phyloP scores from a whole-genome alignment of 2,888 invertebrate genomes.

The Petrophora chlorosata region DNA sequence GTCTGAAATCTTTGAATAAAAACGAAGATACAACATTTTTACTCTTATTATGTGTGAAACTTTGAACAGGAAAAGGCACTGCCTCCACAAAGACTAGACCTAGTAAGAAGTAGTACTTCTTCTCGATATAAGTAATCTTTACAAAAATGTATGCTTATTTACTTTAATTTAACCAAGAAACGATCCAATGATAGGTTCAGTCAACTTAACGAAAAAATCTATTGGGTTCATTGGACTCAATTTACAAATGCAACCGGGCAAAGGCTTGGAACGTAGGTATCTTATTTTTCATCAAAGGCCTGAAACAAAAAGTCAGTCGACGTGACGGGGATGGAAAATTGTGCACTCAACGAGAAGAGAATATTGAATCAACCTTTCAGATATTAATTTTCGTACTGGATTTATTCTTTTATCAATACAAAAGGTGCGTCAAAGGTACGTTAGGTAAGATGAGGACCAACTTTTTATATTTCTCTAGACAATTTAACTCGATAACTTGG shows the following conservation, averaged over 20 bases:
- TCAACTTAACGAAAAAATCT: no score
- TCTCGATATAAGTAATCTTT: no score
- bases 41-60: no score
- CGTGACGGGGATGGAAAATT: slow-evolving; percentile 33
- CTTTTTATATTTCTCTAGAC: neutral
- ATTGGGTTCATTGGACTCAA: neutral
- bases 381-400: slow-evolving; percentile 17
- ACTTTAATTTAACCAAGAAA: no score
- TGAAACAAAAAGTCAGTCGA: slow-evolving; percentile 33
- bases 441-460: neutral
- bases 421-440: neutral
- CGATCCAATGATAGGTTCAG: no score
- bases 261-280: neutral
- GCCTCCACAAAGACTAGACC: no score
- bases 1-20: slow-evolving; percentile 4
- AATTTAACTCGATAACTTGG: no score
- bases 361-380: slow-evolving; percentile 29
- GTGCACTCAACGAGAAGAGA: slow-evolving; percentile 29
- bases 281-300: slow-evolving; percentile 8
- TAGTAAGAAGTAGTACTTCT: no score
- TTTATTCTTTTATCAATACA: neutral
- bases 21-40: neutral
- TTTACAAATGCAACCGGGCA: neutral
- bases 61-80: no score
- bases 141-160: no score